Percentiles rank a stretch among this genome's conserved stretches.
Evolutionary conservation across 2,888 invertebrate genomes (phyloP).

Genomic region (Agrotis ipsilon): DNA sequence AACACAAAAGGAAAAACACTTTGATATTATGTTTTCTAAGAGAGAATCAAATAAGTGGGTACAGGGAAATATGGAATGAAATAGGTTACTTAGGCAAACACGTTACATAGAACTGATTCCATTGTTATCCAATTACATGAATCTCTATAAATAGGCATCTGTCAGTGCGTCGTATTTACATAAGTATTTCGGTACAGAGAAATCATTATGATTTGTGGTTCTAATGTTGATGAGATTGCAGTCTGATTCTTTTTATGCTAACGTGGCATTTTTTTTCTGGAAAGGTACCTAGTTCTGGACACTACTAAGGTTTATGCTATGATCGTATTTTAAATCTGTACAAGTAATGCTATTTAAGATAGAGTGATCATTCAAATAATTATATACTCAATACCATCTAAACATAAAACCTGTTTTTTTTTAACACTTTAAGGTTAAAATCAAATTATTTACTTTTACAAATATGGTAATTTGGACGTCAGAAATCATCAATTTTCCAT

Average conservation of each 20-base stretch:
- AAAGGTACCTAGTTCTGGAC: no score
- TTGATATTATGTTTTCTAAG: constrained; percentile 13
- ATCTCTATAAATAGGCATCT: constrained; percentile 43
- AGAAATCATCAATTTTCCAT: no score
- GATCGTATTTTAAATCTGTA: no score
- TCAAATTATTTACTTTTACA: no score
- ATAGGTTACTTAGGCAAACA: constrained; percentile 10
- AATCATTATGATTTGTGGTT: constrained; percentile 9
- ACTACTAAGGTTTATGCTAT: no score
- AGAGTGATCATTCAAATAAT: no score
- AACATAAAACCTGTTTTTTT: no score
- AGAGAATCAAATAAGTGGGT: constrained; percentile 38
- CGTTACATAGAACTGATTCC: constrained; percentile 13
- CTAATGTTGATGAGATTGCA: not conserved
- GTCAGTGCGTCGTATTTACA: constrained; percentile 15
- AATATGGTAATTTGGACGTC: no score
- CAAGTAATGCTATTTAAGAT: no score
- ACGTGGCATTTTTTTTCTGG: not conserved
- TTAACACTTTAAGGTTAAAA: no score
- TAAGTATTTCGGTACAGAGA: constrained; percentile 1
- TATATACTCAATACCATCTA: no score
- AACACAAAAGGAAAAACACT: constrained; percentile 28
- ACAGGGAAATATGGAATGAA: constrained; percentile 34
- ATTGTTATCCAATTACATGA: constrained; percentile 50
- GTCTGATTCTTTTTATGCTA: not conserved